phyloP scores from a whole-genome alignment of 2,888 invertebrate species.

The Litoditis marina region DNA sequence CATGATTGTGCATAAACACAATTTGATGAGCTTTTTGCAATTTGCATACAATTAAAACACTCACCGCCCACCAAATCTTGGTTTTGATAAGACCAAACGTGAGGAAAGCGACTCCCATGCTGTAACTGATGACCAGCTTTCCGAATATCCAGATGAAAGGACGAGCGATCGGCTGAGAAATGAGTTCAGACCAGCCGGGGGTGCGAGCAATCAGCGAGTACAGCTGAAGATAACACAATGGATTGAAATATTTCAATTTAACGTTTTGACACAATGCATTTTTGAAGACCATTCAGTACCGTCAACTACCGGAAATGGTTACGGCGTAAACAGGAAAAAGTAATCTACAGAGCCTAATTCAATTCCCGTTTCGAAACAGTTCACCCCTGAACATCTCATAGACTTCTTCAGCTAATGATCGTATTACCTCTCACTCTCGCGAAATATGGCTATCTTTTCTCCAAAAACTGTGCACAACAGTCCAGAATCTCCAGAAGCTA shows the following conservation, averaged over 20 bases:
- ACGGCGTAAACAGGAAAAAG: too few relatives aligned
- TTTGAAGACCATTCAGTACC: too few relatives aligned
- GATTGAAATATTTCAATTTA: neutral
- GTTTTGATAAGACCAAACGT: slow-evolving; percentile 62
- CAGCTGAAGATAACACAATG: too few relatives aligned
- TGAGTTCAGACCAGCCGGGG: slow-evolving; percentile 46
- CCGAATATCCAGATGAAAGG: slow-evolving; percentile 57
- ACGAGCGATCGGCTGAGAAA: slow-evolving; percentile 38
- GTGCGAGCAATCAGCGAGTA: slow-evolving; percentile 50
- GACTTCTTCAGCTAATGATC: too few relatives aligned
- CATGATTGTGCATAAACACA: too few relatives aligned
- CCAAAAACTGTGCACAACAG: neutral
- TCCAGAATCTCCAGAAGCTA: slow-evolving; percentile 45
- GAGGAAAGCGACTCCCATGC: slow-evolving; percentile 60
- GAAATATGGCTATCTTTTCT: neutral
- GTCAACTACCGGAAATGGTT: too few relatives aligned
- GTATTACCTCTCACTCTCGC: too few relatives aligned
- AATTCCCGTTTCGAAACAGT: too few relatives aligned
- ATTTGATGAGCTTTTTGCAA: too few relatives aligned
- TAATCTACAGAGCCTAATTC: too few relatives aligned
- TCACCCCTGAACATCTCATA: too few relatives aligned
- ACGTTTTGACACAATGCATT: slow-evolving; percentile 2
- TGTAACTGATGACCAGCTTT: slow-evolving; percentile 48
- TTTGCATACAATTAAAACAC: too few relatives aligned
- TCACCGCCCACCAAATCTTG: slow-evolving; percentile 55